Evolutionary conservation across 2,888 invertebrate genomes (phyloP).

Genomic region (Branchipolynoe longqiensis): DNA sequence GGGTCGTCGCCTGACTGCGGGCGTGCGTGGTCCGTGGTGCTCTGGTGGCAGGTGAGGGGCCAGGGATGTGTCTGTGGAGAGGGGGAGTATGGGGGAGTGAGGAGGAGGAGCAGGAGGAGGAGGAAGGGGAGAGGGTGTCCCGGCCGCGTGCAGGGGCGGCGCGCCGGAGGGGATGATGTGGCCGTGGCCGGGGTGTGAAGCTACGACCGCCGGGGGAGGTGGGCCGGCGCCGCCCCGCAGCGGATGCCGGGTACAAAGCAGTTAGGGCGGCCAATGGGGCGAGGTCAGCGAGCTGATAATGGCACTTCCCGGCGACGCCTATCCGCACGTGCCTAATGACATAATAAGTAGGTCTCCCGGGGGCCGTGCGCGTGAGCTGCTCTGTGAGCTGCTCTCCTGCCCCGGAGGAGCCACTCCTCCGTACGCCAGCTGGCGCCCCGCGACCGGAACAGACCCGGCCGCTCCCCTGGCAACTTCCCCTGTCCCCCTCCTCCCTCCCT

Average conservation of each 20-base stretch:
- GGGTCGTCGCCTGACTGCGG: no score
- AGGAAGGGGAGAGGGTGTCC: neutral
- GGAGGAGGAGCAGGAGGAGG: neutral
- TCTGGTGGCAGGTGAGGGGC: no score
- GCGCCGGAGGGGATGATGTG: slow-evolving; percentile 17
- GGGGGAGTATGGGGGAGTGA: neutral
- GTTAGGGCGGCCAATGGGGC: slow-evolving; percentile 52
- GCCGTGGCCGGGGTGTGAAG: slow-evolving; percentile 41
- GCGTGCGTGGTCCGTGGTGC: no score
- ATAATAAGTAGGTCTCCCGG: slow-evolving; percentile 52
- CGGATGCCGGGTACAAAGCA: slow-evolving; percentile 47
- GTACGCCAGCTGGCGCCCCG: no score
- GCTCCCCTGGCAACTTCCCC: no score
- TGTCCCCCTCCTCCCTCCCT: no score
- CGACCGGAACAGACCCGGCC: no score
- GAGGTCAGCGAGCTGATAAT: slow-evolving; percentile 51
- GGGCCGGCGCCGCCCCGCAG: neutral
- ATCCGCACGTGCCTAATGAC: slow-evolving; percentile 48
- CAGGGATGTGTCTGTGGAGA: neutral
- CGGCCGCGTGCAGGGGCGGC: neutral
- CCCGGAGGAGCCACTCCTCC: no score
- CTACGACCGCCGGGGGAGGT: slow-evolving; percentile 21
- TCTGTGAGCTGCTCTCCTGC: slow-evolving; percentile 17
- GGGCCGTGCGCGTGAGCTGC: slow-evolving; percentile 9
- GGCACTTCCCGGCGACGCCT: slow-evolving; percentile 10